A percentile compares a stretch with the other conserved stretches of the same genome.
phyloP scores from a whole-genome alignment of 2,888 invertebrate species.

The Apamea monoglypha region DNA sequence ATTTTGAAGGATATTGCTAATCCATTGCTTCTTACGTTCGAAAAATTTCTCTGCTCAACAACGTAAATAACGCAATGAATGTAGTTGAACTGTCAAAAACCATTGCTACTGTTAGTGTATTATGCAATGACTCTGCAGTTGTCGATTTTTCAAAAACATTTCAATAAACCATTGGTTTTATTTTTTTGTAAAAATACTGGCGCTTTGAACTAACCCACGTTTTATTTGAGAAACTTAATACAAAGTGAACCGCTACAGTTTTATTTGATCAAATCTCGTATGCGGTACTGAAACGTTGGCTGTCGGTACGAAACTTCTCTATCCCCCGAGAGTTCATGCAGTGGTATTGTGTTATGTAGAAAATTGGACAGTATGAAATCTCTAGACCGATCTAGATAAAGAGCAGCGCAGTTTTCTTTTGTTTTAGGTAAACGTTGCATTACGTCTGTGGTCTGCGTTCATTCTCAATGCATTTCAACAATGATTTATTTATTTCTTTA shows the following conservation, averaged over 20 bases:
- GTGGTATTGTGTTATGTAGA: slow-evolving; percentile 10
- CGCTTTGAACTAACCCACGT: background rate
- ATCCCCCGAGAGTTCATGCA: slow-evolving; percentile 25
- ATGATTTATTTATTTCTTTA: too few relatives aligned
- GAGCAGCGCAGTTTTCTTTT: background rate
- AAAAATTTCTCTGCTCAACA: background rate
- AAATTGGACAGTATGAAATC: slow-evolving; percentile 28
- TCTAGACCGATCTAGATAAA: background rate
- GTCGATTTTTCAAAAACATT: background rate
- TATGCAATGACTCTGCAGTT: background rate
- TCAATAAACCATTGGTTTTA: too few relatives aligned
- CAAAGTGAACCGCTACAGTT: slow-evolving; percentile 38
- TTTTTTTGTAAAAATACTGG: background rate
- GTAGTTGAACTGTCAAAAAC: too few relatives aligned
- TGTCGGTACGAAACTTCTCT: slow-evolving; percentile 20
- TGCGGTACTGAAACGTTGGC: slow-evolving; percentile 2
- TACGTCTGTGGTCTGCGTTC: background rate
- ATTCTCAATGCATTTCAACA: background rate
- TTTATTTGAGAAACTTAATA: slow-evolving; percentile 26
- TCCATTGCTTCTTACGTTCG: background rate
- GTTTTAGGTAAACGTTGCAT: background rate
- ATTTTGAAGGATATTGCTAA: background rate
- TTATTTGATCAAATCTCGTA: slow-evolving; percentile 37
- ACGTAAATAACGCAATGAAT: background rate
- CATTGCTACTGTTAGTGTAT: too few relatives aligned